Evolutionary conservation across 2,797 vertebrate species (phyloP), one percentile per base, ranked within the genome.

Genomic region (Enteromius afrohamiltoni): DNA sequence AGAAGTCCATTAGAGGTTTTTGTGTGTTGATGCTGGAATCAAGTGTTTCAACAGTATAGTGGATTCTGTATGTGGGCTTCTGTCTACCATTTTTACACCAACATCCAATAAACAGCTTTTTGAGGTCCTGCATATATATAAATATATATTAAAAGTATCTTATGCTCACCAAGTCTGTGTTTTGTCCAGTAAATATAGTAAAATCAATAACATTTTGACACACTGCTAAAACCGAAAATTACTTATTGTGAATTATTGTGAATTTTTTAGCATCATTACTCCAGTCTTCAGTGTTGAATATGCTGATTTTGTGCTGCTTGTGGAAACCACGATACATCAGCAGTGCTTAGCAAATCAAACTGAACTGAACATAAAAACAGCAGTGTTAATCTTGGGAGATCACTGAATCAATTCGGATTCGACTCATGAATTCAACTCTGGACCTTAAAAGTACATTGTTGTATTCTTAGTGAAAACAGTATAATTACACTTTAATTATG

Each of bases 1-100:
- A 75, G 29, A 55, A 74, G 42, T 81, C 69, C 69, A 74, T 82
- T 82, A 74, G 69, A 82, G 29, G n/a, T 51, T 64, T 82, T 74
- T 64, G 17, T 69, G 64, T 71, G 69, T 73, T 74, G 69, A 73
- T 81, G 58, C 29, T 73, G 13, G 55, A 81, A 64, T 82, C 80
- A 64, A 70, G 45, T 37, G 7, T 29, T 76, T 76, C 21, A 73
- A 1, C 5, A 7, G 2, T 29, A 53, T 13, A 49, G 8, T 64
- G 42, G 73, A 74, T 51, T 21, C 29, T 23, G 29, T 11, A 34
- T 45, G 16, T 77, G 17, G 9, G 8, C 26, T 34, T 79, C 29
- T 49, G 7, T 13, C 60, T 13, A 5, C 26, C 5, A 37, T 79
- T 49, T 51, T 51, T 14, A 79, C 19, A 31, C 26, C 45, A 58